Conservation (phyloP, 2,113 vertebrate genomes). For the Meleagris gallopavo region DNA sequence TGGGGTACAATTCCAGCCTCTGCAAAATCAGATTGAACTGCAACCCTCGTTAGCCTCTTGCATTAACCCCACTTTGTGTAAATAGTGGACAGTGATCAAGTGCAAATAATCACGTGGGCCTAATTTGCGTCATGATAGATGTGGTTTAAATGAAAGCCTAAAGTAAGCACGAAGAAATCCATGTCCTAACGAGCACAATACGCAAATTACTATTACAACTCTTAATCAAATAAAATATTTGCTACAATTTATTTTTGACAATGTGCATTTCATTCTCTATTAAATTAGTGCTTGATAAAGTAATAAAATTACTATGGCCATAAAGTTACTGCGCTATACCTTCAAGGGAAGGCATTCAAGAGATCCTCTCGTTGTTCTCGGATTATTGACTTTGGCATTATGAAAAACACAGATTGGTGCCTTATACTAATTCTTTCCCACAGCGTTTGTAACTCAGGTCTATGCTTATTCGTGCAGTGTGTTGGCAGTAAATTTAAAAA, state of each 20-base stretch:
- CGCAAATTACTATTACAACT: slow-evolving; percentile 61
- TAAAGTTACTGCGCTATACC: background rate
- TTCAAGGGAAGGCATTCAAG: slow-evolving; percentile 50
- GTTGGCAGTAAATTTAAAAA: background rate
- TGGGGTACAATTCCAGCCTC: background rate
- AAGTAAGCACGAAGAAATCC: slow-evolving; percentile 63
- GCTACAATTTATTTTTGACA: slow-evolving; percentile 68
- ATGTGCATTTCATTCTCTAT: slow-evolving; percentile 30
- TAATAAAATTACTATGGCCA: slow-evolving; percentile 22
- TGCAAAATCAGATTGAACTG: background rate
- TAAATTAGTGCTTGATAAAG: slow-evolving; percentile 66
- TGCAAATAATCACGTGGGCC: slow-evolving; percentile 38
- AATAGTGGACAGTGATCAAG: slow-evolving; percentile 50
- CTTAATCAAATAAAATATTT: slow-evolving; percentile 62
- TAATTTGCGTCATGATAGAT: slow-evolving; percentile 49
- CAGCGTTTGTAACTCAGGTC: slow-evolving; percentile 11
- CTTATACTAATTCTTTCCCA: slow-evolving; percentile 30
- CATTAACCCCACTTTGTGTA: slow-evolving; percentile 32
- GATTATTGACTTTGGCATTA: slow-evolving; percentile 47
- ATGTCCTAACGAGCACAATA: slow-evolving; percentile 55
- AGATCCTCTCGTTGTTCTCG: background rate
- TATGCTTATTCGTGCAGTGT: slow-evolving; percentile 12
- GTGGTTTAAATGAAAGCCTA: slow-evolving; percentile 57
- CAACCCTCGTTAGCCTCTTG: background rate
- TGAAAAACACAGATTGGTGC: slow-evolving; percentile 34